A percentile compares a stretch with the other conserved stretches of the same genome.
Conservation (phyloP, 2,797 vertebrate genomes). For the Brachyrhaphis roseni region DNA sequence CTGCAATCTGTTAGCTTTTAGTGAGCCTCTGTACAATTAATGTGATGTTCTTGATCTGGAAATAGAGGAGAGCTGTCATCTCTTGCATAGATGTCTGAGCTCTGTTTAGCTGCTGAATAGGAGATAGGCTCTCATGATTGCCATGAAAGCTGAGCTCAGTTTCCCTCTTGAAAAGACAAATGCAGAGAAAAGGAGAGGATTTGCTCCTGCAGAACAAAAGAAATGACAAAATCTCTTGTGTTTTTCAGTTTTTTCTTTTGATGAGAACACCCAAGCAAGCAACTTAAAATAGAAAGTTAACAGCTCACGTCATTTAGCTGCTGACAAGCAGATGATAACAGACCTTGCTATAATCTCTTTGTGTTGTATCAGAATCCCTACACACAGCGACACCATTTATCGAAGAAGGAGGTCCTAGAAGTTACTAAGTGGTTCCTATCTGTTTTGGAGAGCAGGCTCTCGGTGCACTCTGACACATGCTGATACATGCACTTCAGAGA, state of each 20-base stretch:
- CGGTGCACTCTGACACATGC: conserved; percentile 62
- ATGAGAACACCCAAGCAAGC: conserved; percentile 73
- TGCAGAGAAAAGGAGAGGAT: conserved; percentile 62
- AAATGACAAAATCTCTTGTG: conserved; percentile 69
- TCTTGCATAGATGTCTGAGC: conserved; percentile 57
- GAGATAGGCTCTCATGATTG: conserved; percentile 63
- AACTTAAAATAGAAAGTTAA: conserved; percentile 90
- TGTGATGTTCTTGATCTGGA: conserved; percentile 54
- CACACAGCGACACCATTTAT: conserved; percentile 78
- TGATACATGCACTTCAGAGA: conserved; percentile 60
- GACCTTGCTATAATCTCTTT: conserved; percentile 83
- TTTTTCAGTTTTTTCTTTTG: conserved; percentile 64
- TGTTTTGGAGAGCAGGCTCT: conserved; percentile 67
- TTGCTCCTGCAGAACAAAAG: conserved; percentile 58
- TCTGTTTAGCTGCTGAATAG: conserved; percentile 63
- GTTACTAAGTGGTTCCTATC: conserved; percentile 75
- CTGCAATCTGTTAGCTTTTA: conserved; percentile 56
- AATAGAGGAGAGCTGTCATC: conserved; percentile 68
- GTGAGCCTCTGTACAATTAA: conserved; percentile 53
- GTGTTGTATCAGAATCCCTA: conserved; percentile 83
- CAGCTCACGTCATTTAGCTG: conserved; percentile 84
- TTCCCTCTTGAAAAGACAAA: conserved; percentile 69
- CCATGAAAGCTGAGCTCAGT: conserved; percentile 76
- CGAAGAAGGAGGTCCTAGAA: conserved; percentile 66
- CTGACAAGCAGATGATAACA: conserved; percentile 85